These are phyloP conservation scores for Onychomys arenicola DNA, from an alignment of 2,797 vertebrate genomes.

Conservation along the genomic window DNA sequence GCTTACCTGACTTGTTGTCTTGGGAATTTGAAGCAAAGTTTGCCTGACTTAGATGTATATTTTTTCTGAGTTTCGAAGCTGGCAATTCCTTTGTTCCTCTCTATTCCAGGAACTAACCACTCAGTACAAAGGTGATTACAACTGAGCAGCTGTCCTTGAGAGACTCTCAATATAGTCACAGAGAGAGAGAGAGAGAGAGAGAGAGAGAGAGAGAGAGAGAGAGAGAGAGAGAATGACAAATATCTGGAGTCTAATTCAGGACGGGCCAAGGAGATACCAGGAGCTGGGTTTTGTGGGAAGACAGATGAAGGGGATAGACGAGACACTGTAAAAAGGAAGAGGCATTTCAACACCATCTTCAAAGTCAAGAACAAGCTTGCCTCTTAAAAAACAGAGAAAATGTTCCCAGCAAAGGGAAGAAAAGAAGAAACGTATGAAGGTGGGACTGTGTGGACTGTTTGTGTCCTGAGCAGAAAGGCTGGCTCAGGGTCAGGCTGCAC, in stretches of 20 bases:
- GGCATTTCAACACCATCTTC: constrained; percentile 2
- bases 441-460: background rate
- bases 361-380: constrained; percentile 25
- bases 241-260: background rate
- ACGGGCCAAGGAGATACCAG: background rate
- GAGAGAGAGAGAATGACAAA: background rate
- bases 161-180: background rate
- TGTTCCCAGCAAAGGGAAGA: background rate
- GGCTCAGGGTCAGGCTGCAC: background rate
- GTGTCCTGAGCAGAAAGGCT: background rate
- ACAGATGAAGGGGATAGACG: background rate
- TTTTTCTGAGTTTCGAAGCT: background rate
- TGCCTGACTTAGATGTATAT: background rate
- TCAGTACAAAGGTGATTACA: constrained; percentile 11
- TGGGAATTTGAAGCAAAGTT: constrained; percentile 43
- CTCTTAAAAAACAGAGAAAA: background rate
- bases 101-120: background rate
- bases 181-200: background rate
- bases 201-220: background rate
- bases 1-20: background rate
- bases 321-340: background rate
- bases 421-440: background rate
- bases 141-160: constrained; percentile 2
- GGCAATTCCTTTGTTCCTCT: constrained; percentile 30
- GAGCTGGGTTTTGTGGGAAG: background rate